Percentiles rank a stretch among this genome's conserved stretches.
Evolutionary conservation across 2,888 invertebrate species (phyloP).

Genomic region (Orthosia gothica): DNA sequence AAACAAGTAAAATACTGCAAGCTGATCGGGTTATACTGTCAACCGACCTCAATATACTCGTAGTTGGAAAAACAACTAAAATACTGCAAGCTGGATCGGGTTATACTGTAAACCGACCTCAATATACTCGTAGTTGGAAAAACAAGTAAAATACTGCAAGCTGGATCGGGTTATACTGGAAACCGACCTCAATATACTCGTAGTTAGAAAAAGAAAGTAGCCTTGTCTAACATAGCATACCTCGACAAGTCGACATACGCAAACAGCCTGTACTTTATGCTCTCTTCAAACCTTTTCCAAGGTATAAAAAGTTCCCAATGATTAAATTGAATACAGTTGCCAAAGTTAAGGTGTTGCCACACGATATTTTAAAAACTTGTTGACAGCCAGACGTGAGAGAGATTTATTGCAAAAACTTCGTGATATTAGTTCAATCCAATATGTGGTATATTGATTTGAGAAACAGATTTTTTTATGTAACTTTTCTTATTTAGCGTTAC

Average conservation of each 20-base stretch:
- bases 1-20: too few species aligned
- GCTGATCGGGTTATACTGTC: too few species aligned
- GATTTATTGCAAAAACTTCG: slow-evolving; percentile 53
- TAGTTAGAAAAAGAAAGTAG: too few species aligned
- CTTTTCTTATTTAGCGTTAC: slow-evolving; percentile 36
- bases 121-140: too few species aligned
- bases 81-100: too few species aligned
- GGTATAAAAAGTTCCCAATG: slow-evolving; percentile 1
- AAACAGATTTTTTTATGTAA: slow-evolving; percentile 31
- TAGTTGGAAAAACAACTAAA: too few species aligned
- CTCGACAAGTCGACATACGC: not conserved
- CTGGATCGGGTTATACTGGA: too few species aligned
- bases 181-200: too few species aligned
- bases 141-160: too few species aligned
- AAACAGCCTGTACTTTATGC: not conserved
- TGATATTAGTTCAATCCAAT: slow-evolving; percentile 32
- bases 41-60: too few species aligned
- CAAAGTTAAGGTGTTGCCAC: slow-evolving; percentile 13
- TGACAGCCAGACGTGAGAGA: slow-evolving; percentile 29
- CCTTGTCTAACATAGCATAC: too few species aligned
- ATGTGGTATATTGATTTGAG: slow-evolving; percentile 38
- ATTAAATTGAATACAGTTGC: slow-evolving; percentile 19
- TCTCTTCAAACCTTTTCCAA: not conserved
- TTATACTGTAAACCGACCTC: too few species aligned
- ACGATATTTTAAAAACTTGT: slow-evolving; percentile 51